Evolutionary conservation across 2,888 invertebrate genomes (phyloP).

Genomic region (Cheilosia variabilis): DNA sequence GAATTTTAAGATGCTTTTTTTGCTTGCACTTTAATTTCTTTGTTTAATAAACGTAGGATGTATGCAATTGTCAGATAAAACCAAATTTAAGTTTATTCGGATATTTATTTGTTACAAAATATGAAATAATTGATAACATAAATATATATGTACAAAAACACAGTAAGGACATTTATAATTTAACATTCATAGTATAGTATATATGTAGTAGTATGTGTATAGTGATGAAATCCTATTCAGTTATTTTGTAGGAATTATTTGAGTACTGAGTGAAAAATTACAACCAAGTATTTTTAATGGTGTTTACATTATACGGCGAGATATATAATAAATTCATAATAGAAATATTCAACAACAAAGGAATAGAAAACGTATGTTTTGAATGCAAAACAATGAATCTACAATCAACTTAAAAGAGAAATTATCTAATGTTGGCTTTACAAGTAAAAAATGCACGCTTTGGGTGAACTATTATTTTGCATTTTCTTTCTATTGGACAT

Average conservation of each 20-base stretch:
- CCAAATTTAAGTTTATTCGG: conserved; percentile 5
- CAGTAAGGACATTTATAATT: conserved; percentile 48
- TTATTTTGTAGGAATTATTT: conserved; percentile 62
- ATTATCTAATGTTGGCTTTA: background rate
- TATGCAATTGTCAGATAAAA: too few species aligned
- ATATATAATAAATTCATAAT: background rate
- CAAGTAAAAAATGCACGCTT: background rate
- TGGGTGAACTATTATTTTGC: too few species aligned
- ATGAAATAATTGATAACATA: conserved; percentile 56
- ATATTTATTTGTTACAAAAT: conserved; percentile 66
- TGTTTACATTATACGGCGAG: background rate
- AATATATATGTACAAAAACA: conserved; percentile 69
- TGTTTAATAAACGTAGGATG: too few species aligned
- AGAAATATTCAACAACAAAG: conserved; percentile 36
- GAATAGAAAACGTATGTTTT: background rate
- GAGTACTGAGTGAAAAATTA: conserved; percentile 48
- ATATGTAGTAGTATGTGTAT: conserved; percentile 3
- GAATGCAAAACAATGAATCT: background rate
- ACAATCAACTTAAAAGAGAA: background rate
- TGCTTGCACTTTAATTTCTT: too few species aligned
- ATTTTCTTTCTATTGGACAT: too few species aligned
- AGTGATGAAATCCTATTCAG: conserved; percentile 34
- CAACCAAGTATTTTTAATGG: conserved; percentile 61
- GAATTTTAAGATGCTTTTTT: too few species aligned
- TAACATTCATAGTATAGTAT: conserved; percentile 50